phyloP scores from a whole-genome alignment of 2,797 vertebrate species.

The Pseudotriccus pelzelni region DNA sequence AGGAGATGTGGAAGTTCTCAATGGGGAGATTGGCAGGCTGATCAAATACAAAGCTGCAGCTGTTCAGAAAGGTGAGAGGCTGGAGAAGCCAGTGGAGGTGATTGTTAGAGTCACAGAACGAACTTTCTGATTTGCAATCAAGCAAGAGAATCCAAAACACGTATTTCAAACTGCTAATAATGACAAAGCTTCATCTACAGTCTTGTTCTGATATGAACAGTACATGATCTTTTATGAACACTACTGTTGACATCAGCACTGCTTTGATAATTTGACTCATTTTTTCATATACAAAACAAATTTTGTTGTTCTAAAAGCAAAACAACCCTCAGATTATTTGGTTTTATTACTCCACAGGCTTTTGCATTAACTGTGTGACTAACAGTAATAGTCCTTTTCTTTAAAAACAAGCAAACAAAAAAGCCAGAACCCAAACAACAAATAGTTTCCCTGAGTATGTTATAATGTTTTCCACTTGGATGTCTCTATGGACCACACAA shows the following conservation, averaged over 20 bases:
- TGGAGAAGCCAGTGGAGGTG: background rate
- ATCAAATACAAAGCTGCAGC: background rate
- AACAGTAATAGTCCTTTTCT: background rate
- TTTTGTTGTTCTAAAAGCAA: background rate
- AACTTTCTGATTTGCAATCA: background rate
- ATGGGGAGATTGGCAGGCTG: background rate
- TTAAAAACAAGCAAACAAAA: background rate
- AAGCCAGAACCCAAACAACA: background rate
- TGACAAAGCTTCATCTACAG: background rate
- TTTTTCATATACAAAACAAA: background rate
- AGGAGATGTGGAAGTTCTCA: background rate
- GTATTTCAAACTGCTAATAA: background rate
- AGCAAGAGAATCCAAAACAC: background rate
- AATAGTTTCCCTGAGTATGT: background rate
- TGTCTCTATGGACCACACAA: background rate
- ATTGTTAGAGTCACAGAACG: background rate
- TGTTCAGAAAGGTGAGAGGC: background rate
- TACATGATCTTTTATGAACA: background rate
- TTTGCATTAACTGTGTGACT: background rate
- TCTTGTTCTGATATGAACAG: background rate
- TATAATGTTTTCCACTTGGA: background rate
- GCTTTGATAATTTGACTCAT: background rate
- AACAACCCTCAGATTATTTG: background rate
- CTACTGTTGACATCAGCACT: background rate
- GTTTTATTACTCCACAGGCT: background rate